Base-by-base conservation (phyloP, 92 coral and sea anemone genomes). In the Parazoanthus darwini region DNA sequence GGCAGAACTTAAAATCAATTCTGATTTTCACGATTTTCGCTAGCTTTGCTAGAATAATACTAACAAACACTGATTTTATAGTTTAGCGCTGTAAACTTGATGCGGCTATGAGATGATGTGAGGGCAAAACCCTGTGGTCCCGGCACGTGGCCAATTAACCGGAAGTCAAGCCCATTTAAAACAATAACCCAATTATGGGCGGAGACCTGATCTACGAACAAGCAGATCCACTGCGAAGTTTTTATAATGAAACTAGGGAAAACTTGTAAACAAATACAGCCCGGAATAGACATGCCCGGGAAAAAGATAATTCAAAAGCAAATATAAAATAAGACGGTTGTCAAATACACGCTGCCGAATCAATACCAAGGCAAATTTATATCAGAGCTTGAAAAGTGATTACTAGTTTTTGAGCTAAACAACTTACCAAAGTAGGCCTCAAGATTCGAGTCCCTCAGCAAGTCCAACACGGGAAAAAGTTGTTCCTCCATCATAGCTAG, bases 131-230 rank as follows among this genome's bases (percentile, higher is more conserved):
- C 46, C 78, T 26, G 87, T 72, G 78, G 79, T 71, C 65, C 58
- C 87, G 87, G 87, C 87, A 84, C 87, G 87, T 84, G 87, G 87
- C 87, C 79, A 26, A 42, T 71, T 26, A 71, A 84, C 87, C 87
- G 87, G 87, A 84, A 70, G 87, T 84, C 87, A 48, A 84, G 79
- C 87, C 87, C 87, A 84, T 84, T 84, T 84, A 84, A 71, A 84
- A 84, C 87, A 84, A 84, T 84, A 84, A 84, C 29, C 87, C 87
- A 71, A 84, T 84, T 74, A 84, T 71, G 87, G 87, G 87, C 79
- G 87, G 87, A 51, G 87, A 82, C 68, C 68, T 13, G 87, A 72
- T 70, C 63, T 48, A 25, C 42, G 78, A 84, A 6, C 87, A 38
- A 78, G 87, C 87, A 84, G 85, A 80, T 80, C 65, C 71, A 74